Evolutionary conservation across 2,888 invertebrate species (phyloP), one percentile per base, ranked within the genome.

Genomic region (Ischnura elegans): DNA sequence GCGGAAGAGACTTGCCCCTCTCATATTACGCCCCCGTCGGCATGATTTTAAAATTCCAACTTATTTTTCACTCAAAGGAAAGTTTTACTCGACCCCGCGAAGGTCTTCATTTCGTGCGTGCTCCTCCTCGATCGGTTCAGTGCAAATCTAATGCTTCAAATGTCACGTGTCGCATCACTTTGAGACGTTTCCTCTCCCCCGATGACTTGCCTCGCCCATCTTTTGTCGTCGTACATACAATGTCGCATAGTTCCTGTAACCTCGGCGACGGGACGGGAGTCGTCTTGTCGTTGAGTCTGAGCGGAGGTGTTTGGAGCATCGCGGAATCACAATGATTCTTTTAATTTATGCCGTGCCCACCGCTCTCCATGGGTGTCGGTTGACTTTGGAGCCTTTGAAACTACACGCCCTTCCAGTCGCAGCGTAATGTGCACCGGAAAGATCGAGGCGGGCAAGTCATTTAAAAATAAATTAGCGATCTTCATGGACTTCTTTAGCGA

Each of bases 381-480:
- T 76, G 76, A 76, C 76, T 76, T 76, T 36, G 76, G 76, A 76
- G 76, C 76, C 76, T 76, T 16, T 36, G 36, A 36, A 16, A 13
- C 76, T 76, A 29, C 76, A 76, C 76, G 76, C 76, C 76, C 76
- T 76, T 76, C 76, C 10, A 36, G 76, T 61, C 61, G 21, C 5
- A 16, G 16, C 10, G 76, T 36, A 36, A 36, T 36, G 25, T 76
- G 76, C 36, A 36, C 76, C 29, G 29, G 29, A 36, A 36, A 76
- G 36, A 76, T 29, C 1, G 29, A 36, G 61, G n/a, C 4, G 36
- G 76, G 76, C 13, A 36, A 29, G 76, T 16, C 76, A 36, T 76
- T 76, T 76, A 76, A 76, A 76, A 76, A 76, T 76, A 76, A 76
- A 76, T 76, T 76, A 76, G 76, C 76, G 76, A 76, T 76, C 76